A percentile compares a stretch with the other conserved stretches of the same genome.
phyloP scores from a whole-genome alignment of 2,888 invertebrate species.

The Caenorhabditis virilis region DNA sequence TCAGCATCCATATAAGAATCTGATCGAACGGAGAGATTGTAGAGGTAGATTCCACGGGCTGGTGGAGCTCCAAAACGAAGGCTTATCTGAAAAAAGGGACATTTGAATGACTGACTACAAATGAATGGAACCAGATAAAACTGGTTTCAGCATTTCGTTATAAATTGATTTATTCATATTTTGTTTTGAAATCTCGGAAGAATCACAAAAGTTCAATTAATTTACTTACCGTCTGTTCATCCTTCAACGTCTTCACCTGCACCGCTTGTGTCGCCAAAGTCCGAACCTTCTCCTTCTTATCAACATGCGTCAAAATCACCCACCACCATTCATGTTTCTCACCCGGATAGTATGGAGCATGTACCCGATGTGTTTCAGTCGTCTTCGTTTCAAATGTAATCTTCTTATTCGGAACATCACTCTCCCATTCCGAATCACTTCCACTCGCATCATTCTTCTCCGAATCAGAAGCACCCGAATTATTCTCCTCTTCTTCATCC shows the following conservation, averaged over 20 bases:
- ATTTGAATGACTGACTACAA: too few relatives aligned
- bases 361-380: constrained; percentile 91
- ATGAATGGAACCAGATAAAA: too few relatives aligned
- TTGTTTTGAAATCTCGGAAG: too few relatives aligned
- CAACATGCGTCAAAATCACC: constrained; percentile 84
- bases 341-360: constrained; percentile 92
- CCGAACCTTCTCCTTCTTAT: constrained; percentile 77
- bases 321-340: constrained; percentile 99
- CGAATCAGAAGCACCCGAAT: constrained; percentile 3
- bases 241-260: constrained; percentile 87
- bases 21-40: constrained; percentile 84
- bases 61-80: constrained; percentile 94
- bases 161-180: constrained; percentile 23
- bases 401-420: constrained; percentile 33
- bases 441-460: constrained; percentile 26
- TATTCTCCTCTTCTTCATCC: constrained; percentile 15
- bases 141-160: too few relatives aligned
- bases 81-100: too few relatives aligned
- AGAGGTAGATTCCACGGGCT: constrained; percentile 83
- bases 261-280: constrained; percentile 89
- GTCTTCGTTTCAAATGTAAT: constrained; percentile 77
- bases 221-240: constrained; percentile 75
- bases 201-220: neutral
- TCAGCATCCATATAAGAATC: constrained; percentile 98
- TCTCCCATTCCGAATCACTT: constrained; percentile 35